Evolutionary conservation across 2,113 vertebrate genomes (phyloP).

Genomic region (Pangasianodon hypophthalmus): DNA sequence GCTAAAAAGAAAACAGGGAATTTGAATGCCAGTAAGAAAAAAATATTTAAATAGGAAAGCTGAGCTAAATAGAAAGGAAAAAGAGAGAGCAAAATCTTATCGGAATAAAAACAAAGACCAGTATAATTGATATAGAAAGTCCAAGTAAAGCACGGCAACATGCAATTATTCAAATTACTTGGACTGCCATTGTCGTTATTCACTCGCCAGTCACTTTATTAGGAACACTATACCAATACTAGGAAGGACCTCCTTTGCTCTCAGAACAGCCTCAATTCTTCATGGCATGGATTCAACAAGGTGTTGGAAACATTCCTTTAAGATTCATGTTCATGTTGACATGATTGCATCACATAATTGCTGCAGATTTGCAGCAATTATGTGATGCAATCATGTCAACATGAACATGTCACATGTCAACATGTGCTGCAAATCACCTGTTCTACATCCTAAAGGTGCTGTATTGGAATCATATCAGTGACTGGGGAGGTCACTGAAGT

Average conservation of each 20-base stretch:
- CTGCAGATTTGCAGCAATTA: too few species aligned
- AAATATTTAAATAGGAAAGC: neutral
- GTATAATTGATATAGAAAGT: neutral
- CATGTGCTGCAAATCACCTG: neutral
- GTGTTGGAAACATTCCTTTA: neutral
- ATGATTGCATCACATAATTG: neutral
- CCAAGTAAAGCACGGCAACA: neutral
- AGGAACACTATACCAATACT: neutral
- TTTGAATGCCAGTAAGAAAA: neutral
- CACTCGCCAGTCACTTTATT: neutral
- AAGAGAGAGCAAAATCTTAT: neutral
- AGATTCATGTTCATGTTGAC: neutral
- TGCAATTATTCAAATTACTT: neutral
- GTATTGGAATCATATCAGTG: neutral
- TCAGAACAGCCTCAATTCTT: neutral
- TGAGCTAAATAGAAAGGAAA: neutral
- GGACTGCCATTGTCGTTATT: neutral
- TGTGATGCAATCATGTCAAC: too few species aligned
- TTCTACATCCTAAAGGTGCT: neutral
- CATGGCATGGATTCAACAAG: neutral
- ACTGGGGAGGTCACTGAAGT: neutral
- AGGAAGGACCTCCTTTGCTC: neutral
- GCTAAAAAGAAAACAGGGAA: neutral
- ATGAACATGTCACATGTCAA: too few species aligned
- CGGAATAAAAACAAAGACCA: neutral